Conservation (phyloP, 2,113 vertebrate species). For the Alexandromys fortis region DNA sequence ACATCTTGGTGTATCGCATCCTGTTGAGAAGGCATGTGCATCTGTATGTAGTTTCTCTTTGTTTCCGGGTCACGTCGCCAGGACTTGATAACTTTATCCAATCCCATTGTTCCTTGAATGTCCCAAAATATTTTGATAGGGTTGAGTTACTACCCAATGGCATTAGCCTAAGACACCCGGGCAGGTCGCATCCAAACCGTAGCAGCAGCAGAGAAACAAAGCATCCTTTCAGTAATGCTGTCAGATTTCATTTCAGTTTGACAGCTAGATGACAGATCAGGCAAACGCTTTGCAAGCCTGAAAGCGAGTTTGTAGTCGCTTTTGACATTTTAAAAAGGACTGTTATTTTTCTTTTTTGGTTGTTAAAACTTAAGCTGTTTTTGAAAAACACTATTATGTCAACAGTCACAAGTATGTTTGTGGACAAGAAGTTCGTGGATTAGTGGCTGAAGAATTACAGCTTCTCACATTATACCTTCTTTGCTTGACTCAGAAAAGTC, state of each 20-base stretch:
- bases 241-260: background rate
- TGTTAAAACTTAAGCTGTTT: background rate
- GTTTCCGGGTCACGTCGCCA: background rate
- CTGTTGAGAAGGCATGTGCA: background rate
- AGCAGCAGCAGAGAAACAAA: background rate
- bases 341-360: background rate
- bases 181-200: background rate
- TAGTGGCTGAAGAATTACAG: background rate
- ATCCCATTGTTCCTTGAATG: background rate
- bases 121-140: background rate
- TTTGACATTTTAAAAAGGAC: background rate
- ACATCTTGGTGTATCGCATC: no score
- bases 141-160: background rate
- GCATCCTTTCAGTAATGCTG: background rate
- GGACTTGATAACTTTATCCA: background rate
- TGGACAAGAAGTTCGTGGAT: background rate
- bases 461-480: background rate
- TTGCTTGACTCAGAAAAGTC: background rate
- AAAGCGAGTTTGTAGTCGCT: background rate
- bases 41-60: background rate
- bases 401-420: background rate
- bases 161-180: background rate
- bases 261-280: background rate
- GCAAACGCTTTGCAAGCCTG: background rate
- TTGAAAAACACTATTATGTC: background rate